Percentiles rank a stretch among this genome's conserved stretches.
Conservation (phyloP, 37 sponge, comb jelly and placozoan species). For the Ianthella basta region DNA sequence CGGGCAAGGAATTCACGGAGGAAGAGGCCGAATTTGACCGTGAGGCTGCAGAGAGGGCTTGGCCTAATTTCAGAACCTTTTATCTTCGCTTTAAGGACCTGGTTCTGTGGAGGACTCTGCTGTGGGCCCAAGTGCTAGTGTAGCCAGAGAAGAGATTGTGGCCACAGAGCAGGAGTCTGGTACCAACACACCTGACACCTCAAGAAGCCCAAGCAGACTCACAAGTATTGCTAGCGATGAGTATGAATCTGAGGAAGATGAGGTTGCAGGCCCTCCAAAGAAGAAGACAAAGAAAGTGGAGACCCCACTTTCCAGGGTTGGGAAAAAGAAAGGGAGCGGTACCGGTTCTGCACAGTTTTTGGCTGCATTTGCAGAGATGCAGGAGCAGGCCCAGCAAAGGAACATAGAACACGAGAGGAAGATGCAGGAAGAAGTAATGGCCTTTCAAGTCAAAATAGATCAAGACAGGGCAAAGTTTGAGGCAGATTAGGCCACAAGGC, state of each 20-base stretch:
- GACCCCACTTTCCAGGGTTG: neutral
- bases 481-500: neutral
- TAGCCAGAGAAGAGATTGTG: neutral
- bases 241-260: neutral
- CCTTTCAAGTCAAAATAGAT: neutral
- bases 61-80: neutral
- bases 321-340: neutral
- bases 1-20: neutral
- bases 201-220: neutral
- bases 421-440: neutral
- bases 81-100: slow-evolving; percentile 9
- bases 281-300: neutral
- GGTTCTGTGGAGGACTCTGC: neutral
- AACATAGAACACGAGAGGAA: slow-evolving; percentile 1
- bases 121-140: too few relatives aligned
- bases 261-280: neutral
- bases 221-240: neutral
- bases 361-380: neutral
- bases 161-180: neutral
- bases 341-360: neutral
- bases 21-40: neutral
- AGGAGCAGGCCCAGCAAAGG: neutral
- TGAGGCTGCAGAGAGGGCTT: neutral
- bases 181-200: neutral
- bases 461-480: slow-evolving; percentile 8